Evolutionary conservation across 2,113 vertebrate species (phyloP), one percentile per base, ranked within the genome.

Genomic region (Platysternon megacephalum): DNA sequence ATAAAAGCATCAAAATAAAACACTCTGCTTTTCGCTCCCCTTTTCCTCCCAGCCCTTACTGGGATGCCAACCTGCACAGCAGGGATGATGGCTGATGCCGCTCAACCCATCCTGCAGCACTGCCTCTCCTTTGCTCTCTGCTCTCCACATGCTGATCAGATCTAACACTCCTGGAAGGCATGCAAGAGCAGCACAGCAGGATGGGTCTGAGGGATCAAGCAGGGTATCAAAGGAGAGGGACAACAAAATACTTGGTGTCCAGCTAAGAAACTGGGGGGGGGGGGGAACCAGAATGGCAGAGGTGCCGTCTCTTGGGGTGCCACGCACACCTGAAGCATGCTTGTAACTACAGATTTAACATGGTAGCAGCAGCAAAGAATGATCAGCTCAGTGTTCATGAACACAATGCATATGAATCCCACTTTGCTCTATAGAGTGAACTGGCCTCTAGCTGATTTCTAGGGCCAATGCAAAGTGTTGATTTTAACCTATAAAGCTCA

Each of bases 11-110:
- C 79, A 68, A 76, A 52, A 94, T 85, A 80, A 79, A 96, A 32
- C 76, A 58, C 84, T 96, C 94, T 74, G 79, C 88, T 85, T 94
- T 93, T 94, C 88, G 93, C 86, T 81, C 91, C 95, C 84, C 39
- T 19, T n/a, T 35, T 65, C 32, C 65, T 16, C 65, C 19, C 65
- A 39, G 16, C 9, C 65, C 65, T 68, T 91, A 68, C 53, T 85
- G 79, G 79, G 82, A 93, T 5, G 4, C 89, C 89, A 86, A 72
- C 87, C 82, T 88, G 65, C 49, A 84, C 93, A 86, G 76, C 81
- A 82, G 35, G 82, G 74, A 19, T 89, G 82, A 44, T 61, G 35
- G 85, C 93, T 95, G 79, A 46, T 88, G 89, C 86, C 58, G 55
- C 88, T 58, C 79, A 81, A 26, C 74, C 53, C 74, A 13, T 19